phyloP scores from a whole-genome alignment of 1,140 invertebrate species.

The Dufourea novaeangliae region DNA sequence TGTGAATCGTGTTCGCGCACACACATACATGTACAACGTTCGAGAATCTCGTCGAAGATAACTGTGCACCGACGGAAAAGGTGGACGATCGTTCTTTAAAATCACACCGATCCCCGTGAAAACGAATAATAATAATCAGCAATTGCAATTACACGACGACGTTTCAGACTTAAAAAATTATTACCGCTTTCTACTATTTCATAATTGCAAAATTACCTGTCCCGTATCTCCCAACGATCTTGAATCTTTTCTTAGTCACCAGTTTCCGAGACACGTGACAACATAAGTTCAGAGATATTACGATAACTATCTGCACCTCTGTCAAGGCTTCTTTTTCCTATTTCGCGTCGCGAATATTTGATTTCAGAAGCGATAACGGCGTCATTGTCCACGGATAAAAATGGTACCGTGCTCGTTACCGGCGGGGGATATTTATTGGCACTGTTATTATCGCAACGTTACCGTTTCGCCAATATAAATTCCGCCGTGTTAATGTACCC shows the following conservation, averaged over 20 bases:
- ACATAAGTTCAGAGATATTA: background rate
- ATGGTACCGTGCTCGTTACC: background rate
- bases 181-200: background rate
- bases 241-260: background rate
- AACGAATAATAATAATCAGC: background rate
- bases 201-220: background rate
- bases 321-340: background rate
- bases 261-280: background rate
- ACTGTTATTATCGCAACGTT: slow-evolving; percentile 3
- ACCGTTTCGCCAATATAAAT: slow-evolving; percentile 5
- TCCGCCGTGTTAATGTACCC: slow-evolving; percentile 6
- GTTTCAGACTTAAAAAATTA: background rate
- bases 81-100: background rate
- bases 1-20: background rate
- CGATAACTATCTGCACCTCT: background rate
- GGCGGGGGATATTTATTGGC: background rate
- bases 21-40: too few relatives aligned
- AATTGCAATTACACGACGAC: background rate
- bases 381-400: slow-evolving; percentile 2
- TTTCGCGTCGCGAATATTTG: background rate
- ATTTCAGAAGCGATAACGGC: background rate
- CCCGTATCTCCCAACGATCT: background rate
- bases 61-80: background rate
- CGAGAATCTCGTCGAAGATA: background rate
- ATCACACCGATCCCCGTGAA: background rate